phyloP scores from a whole-genome alignment of 2,888 invertebrate species.

The Yponomeuta cagnagella region DNA sequence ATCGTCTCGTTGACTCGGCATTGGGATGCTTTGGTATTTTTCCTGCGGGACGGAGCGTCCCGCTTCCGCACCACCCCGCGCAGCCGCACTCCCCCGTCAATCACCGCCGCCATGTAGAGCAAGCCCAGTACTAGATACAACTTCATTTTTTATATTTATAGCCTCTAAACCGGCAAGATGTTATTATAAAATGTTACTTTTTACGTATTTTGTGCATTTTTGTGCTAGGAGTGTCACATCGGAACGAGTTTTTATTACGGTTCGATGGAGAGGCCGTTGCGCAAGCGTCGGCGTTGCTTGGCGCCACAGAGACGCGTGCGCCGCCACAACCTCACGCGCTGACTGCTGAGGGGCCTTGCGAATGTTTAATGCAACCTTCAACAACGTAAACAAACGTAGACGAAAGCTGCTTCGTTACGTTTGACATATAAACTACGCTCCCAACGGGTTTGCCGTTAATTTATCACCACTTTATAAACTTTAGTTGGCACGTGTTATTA shows the following conservation, averaged over 20 bases:
- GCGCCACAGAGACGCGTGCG: conserved; percentile 74
- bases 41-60: conserved; percentile 58
- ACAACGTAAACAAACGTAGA: conserved; percentile 68
- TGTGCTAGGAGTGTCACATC: conserved; percentile 11
- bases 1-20: conserved; percentile 72
- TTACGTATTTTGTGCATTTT: conserved; percentile 15
- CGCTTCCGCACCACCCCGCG: conserved; percentile 58
- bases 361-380: conserved; percentile 68
- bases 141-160: conserved; percentile 45
- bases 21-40: conserved; percentile 65
- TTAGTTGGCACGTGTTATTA: conserved; percentile 7
- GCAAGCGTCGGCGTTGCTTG: conserved; percentile 48
- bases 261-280: conserved; percentile 39
- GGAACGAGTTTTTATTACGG: conserved; percentile 14
- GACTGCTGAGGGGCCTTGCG: conserved; percentile 66
- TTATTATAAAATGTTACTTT: neutral
- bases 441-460: conserved; percentile 7
- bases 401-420: conserved; percentile 36
- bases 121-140: conserved; percentile 50
- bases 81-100: conserved; percentile 54
- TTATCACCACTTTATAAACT: neutral
- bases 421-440: conserved; percentile 11
- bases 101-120: conserved; percentile 49
- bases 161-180: neutral
- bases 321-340: conserved; percentile 68